phyloP scores from a whole-genome alignment of 2,113 vertebrate genomes.

The Cephalophus harveyi region DNA sequence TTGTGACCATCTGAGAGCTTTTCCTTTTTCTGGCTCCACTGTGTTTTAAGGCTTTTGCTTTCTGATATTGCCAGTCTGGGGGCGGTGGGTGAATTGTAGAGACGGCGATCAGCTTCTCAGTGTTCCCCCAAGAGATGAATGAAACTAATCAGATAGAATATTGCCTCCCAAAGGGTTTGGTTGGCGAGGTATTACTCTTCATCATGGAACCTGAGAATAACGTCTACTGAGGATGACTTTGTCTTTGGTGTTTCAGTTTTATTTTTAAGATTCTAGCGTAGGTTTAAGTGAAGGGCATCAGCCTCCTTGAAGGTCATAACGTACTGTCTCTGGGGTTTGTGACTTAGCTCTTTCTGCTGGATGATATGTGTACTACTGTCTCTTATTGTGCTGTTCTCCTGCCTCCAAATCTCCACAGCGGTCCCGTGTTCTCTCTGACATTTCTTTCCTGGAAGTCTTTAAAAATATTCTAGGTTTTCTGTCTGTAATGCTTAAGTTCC shows the following conservation, averaged over 20 bases:
- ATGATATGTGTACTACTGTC: too few species aligned
- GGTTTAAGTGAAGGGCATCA: neutral
- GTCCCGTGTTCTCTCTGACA: neutral
- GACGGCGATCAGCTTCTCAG: neutral
- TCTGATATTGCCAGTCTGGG: neutral
- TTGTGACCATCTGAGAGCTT: neutral
- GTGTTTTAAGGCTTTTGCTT: neutral
- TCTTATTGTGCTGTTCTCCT: neutral
- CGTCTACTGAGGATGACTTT: neutral
- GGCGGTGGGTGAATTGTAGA: neutral
- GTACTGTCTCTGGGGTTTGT: neutral
- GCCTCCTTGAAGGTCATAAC: neutral
- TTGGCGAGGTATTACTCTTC: neutral
- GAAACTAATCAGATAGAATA: neutral
- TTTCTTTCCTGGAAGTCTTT: neutral
- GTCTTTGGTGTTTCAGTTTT: neutral
- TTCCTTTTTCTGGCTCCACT: neutral
- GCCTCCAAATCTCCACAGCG: neutral
- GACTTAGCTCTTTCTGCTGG: neutral
- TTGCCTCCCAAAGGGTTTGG: neutral
- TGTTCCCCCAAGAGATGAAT: neutral
- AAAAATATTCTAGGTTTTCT: neutral
- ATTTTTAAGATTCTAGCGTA: neutral
- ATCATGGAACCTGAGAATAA: neutral
- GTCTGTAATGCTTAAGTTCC: neutral